A percentile compares a stretch with the other conserved stretches of the same genome.
phyloP scores from a whole-genome alignment of 2,797 vertebrate genomes.

The Sebastes goodei region DNA sequence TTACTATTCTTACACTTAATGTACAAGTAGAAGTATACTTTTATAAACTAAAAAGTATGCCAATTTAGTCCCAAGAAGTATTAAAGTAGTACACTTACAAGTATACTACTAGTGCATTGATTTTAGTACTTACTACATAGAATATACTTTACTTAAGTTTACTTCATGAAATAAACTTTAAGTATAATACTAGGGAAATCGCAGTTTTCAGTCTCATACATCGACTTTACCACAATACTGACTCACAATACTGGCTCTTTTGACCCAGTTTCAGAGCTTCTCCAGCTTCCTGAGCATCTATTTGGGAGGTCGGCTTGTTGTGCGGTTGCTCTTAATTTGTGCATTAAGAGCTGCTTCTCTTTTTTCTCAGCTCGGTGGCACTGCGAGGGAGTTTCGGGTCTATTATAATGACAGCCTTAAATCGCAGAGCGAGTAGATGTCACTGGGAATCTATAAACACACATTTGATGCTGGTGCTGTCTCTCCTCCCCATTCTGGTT shows the following conservation, averaged over 20 bases:
- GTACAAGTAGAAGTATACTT: no score
- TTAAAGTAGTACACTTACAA: no score
- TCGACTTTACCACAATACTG: neutral
- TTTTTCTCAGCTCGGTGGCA: constrained; percentile 34
- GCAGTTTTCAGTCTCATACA: neutral
- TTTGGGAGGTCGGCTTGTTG: constrained; percentile 58
- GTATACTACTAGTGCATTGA: no score
- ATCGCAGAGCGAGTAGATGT: constrained; percentile 68
- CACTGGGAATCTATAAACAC: constrained; percentile 74
- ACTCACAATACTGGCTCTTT: neutral
- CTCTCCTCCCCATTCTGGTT: constrained; percentile 45
- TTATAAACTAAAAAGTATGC: no score
- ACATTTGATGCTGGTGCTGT: constrained; percentile 58
- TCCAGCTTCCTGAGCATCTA: constrained; percentile 30
- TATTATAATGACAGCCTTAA: constrained; percentile 69
- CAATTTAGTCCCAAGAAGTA: no score
- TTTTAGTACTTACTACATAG: no score
- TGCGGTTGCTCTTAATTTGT: constrained; percentile 57
- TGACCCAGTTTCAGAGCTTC: constrained; percentile 38
- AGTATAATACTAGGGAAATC: neutral
- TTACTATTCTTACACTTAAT: no score
- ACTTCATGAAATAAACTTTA: no score
- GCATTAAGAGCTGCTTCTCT: constrained; percentile 31
- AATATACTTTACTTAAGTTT: no score
- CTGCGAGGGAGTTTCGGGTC: constrained; percentile 33